Evolutionary conservation across 2,797 vertebrate genomes (phyloP), one percentile per base, ranked within the genome.

Genomic region (Nothura maculosa): DNA sequence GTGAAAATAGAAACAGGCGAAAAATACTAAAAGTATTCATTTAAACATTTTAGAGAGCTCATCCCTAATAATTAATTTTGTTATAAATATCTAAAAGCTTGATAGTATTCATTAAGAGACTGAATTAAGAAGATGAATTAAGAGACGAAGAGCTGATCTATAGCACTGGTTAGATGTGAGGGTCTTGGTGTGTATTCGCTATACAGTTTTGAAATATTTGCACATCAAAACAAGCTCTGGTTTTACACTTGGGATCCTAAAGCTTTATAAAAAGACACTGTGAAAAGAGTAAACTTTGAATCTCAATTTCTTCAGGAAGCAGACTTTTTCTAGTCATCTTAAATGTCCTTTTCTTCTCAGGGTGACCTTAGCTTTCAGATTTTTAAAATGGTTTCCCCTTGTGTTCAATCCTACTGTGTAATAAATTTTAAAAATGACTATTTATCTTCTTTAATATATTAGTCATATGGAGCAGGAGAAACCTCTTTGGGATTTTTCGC

Each of bases 291-390:
- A 96, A 97, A 98, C 93, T 97, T 96, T 94, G 95, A 95, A 97
- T 96, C 96, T 90, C 89, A 52, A 12, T 94, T 97, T 97, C 96
- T 97, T 85, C 74, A 97, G 95, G 94, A 97, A 96, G 94, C 77
- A 78, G 85, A 89, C 40, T 91, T 97, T 91, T 95, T 82, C 92
- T 88, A 93, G 92, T 96, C 95, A 94, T 97, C 75, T 47, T 55
- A 89, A 92, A 87, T 94, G 95, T 94, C 93, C 89, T 97, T 96
- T 96, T 96, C 95, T 96, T 97, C 94, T 97, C 96, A 97, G 97
- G 96, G 97, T 98, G 97, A 98, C 97, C 97, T 98, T 97, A 97
- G 74, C 94, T 96, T 97, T 97, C 96, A 96, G 92, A 62, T 94
- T 83, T 96, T 69, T 94, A 87, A 97, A 96, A 92, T 93, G 92